Evolutionary conservation across 2,888 invertebrate genomes (phyloP).

Genomic region (Thalpophila matura): DNA sequence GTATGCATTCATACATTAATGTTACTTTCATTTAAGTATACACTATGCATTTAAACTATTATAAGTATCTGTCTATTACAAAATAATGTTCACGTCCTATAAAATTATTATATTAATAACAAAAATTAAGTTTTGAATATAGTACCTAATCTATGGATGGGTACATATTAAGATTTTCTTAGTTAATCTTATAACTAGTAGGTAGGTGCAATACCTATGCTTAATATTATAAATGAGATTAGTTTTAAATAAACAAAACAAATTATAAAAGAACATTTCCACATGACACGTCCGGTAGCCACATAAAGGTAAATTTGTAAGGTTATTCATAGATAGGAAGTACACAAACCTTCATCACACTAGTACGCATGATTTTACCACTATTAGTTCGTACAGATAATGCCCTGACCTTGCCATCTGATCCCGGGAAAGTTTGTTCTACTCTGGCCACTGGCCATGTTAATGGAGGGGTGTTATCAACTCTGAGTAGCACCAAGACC

Average conservation of each 20-base stretch:
- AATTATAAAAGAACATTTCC: too few relatives aligned
- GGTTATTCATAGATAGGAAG: conserved; percentile 4
- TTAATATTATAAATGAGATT: too few relatives aligned
- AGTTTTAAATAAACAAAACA: too few relatives aligned
- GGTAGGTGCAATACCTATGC: too few relatives aligned
- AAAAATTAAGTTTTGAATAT: too few relatives aligned
- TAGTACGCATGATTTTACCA: conserved; percentile 12
- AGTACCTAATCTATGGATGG: neutral
- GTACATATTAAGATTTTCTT: neutral
- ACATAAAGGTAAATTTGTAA: neutral
- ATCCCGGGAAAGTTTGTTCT: conserved; percentile 13
- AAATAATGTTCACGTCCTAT: too few relatives aligned
- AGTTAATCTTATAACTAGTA: neutral
- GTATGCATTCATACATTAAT: too few relatives aligned
- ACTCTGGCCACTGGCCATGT: conserved; percentile 10
- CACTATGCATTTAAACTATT: too few relatives aligned
- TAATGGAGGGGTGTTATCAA: conserved; percentile 10
- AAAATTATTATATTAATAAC: too few relatives aligned
- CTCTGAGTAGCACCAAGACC: conserved; percentile 7
- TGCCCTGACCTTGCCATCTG: conserved; percentile 16
- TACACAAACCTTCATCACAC: conserved; percentile 15
- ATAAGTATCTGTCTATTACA: too few relatives aligned
- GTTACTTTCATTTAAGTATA: too few relatives aligned
- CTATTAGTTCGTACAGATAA: conserved; percentile 13
- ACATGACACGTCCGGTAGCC: too few relatives aligned